Base-by-base conservation (phyloP, 2,113 vertebrate genomes). In the Aegithalos caudatus region DNA sequence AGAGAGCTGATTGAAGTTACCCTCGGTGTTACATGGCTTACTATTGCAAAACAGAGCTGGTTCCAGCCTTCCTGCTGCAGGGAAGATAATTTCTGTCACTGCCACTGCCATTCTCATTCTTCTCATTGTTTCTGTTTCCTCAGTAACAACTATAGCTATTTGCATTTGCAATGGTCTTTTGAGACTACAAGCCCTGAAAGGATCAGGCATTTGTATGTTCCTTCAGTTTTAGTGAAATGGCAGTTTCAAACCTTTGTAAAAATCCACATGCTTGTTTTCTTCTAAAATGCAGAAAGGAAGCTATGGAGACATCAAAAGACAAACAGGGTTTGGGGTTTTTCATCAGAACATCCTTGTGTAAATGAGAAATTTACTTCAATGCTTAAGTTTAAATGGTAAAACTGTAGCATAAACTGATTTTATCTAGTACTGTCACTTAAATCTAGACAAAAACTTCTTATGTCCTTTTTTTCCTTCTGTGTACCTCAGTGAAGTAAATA, bases 401-500 rank as follows among this genome's bases (percentile, higher is more conserved):
- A 50, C 61, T 57, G 27, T 45, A 35, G 33, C 57, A 86, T 48
- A 87, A 87, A 89, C 37, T 79, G 65, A 23, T 78, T 93, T 92
- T 70, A 37, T 81, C 53, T 66, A 28, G 12, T 37, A 16, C 79
- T 88, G 48, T 67, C 81, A 81, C 38, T 85, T 83, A 54, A 83
- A 83, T 83, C 64, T 23, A 53, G 76, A 86, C 71, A 35, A 71
- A 88, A 93, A 83, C 56, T 91, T 88, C 33, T 51, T 29, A 25
- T 48, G 42, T 83, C 85, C 71, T 78, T 93, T 73, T 73, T 85
- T 66, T 51, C 35, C 67, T 92, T 73, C 51, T 90, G 44, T 74
- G 67, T 74, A 90, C 86, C 88, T 93, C 92, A 35, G 85, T 24
- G 48, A 88, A 92, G 64, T 53, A 88, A 95, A 94, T 94, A 48